phyloP scores from a whole-genome alignment of 2,797 vertebrate genomes.

The Sciurus vulgaris region DNA sequence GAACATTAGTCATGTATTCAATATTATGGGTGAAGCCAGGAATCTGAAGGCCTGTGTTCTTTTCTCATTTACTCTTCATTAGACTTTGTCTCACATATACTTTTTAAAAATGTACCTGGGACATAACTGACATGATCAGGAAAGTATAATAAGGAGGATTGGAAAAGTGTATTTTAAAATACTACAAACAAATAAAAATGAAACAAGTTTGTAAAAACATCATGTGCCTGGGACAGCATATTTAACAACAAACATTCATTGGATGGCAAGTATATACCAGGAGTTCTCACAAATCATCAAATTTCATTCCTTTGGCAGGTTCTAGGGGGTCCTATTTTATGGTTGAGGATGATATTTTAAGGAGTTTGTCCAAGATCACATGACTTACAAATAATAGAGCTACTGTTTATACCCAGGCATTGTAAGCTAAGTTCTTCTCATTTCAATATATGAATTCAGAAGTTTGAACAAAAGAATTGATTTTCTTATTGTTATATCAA shows the following conservation, averaged over 20 bases:
- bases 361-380: not conserved
- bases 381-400: not conserved
- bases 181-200: not conserved
- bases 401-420: not conserved
- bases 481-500: not conserved
- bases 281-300: not conserved
- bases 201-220: not conserved
- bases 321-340: not conserved
- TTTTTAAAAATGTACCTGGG: not conserved
- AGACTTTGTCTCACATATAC: not conserved
- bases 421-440: slow-evolving; percentile 18
- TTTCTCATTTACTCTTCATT: slow-evolving; percentile 17
- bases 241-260: not conserved
- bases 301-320: not conserved
- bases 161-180: not conserved
- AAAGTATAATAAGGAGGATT: not conserved
- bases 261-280: not conserved
- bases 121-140: not conserved
- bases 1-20: not conserved
- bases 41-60: not conserved
- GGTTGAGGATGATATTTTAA: not conserved
- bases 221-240: not conserved
- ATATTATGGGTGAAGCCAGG: not conserved
- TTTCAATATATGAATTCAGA: not conserved
- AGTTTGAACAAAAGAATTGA: not conserved